A percentile compares a stretch with the other conserved stretches of the same genome.
phyloP scores from a whole-genome alignment of 2,888 invertebrate genomes.

The Clostera curtula region DNA sequence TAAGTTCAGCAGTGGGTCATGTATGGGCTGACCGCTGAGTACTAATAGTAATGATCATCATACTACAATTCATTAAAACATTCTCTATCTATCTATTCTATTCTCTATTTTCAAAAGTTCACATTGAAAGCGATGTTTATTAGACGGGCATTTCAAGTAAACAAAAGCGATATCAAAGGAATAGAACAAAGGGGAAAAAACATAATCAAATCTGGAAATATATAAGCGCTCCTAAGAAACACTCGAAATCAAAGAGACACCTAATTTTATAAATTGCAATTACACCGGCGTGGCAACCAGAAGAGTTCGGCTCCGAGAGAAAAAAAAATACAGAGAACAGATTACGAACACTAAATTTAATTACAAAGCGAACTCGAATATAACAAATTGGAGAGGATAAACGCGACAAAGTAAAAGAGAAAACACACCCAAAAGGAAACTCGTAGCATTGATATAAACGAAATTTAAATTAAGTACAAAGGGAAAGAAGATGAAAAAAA shows the following conservation, averaged over 20 bases:
- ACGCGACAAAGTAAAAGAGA: slow-evolving; percentile 75
- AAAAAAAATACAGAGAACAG: slow-evolving; percentile 56
- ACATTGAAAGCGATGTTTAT: slow-evolving; percentile 19
- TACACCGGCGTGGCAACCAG: slow-evolving; percentile 56
- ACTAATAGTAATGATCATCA: no score
- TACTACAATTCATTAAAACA: no score
- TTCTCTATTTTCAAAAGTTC: slow-evolving; percentile 15
- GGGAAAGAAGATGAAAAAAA: slow-evolving; percentile 74
- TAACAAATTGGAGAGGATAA: slow-evolving; percentile 73
- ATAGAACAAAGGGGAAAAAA: slow-evolving; percentile 39
- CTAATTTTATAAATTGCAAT: slow-evolving; percentile 71
- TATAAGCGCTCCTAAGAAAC: slow-evolving; percentile 47
- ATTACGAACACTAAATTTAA: slow-evolving; percentile 74
- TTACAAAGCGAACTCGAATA: slow-evolving; percentile 71
- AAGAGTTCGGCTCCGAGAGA: slow-evolving; percentile 36
- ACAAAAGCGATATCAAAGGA: slow-evolving; percentile 34
- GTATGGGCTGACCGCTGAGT: no score
- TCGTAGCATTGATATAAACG: slow-evolving; percentile 75
- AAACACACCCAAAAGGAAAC: slow-evolving; percentile 73
- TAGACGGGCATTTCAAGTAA: slow-evolving; percentile 13
- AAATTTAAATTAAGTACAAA: slow-evolving; percentile 76
- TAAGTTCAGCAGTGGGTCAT: no score
- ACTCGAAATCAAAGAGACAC: slow-evolving; percentile 56
- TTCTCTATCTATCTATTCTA: no score
- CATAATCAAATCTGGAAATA: slow-evolving; percentile 48